Base-by-base conservation (phyloP, 2,797 vertebrate genomes). In the Sylvilagus floridanus region DNA sequence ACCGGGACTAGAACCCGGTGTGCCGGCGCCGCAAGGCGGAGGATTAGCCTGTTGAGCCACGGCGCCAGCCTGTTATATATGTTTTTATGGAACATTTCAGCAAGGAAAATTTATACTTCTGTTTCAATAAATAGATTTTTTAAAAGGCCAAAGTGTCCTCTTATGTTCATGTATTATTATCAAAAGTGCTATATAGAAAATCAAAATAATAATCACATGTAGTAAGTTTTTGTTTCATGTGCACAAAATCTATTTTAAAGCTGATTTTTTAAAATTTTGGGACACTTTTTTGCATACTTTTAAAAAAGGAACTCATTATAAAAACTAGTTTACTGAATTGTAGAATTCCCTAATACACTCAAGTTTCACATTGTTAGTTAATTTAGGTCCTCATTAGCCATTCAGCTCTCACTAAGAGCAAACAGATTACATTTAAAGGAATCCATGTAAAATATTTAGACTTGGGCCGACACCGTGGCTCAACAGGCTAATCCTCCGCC, bases 371-470 rank as follows among this genome's bases (percentile, higher is more conserved):
- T 69, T 63, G 72, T 65, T 94, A 84, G 13, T 83, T 32, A 82
- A 65, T 84, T 72, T 76, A 83, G 73, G 11, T 90, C 90, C 30
- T 83, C 32, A 84, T 88, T 91, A 54, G 30, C 21, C 2, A 72
- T 88, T 93, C n/a, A 83, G 72, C 30, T 93, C 50, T 68, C 30
- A 75, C 1, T 14, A 57, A 83, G 65, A 95, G 30, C 12, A 78
- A 76, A 97, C 68, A 6, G 12, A 87, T 83, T 81, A 92, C 6
- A 82, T 4, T 71, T 83, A 86, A 92, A 71, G 68, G 12, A 57
- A 71, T 60, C 6, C 65, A 7, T 91, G 62, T 93, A 76, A 93
- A 96, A 86, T 90, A 89, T 94, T 93, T 91, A 35, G 16, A 75
- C 26, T 88, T 90, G 35, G 35, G 35, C 35, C 35, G 35, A 4